Conservation (phyloP, 2,888 invertebrate species). For the Fragum fragum region DNA sequence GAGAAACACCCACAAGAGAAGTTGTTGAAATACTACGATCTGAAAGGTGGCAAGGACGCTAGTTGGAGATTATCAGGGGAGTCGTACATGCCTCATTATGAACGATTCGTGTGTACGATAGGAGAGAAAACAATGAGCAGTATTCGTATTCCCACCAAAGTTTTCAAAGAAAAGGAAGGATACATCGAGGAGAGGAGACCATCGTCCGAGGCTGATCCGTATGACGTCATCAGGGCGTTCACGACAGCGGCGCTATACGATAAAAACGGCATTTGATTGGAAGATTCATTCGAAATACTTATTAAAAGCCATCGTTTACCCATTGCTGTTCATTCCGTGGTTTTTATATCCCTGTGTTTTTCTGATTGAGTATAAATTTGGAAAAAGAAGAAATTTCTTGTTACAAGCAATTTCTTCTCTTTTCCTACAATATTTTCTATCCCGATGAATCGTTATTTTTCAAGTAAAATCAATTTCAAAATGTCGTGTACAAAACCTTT, state of each 20-base stretch:
- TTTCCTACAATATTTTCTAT: no score
- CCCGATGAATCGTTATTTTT: no score
- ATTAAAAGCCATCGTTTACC: no score
- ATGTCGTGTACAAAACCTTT: no score
- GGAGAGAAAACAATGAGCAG: conserved; percentile 36
- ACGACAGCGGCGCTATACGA: conserved; percentile 30
- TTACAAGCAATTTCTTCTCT: no score
- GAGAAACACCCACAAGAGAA: conserved; percentile 26
- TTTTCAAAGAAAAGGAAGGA: conserved; percentile 29
- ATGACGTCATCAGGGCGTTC: conserved; percentile 36
- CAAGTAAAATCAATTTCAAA: no score
- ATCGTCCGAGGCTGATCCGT: conserved; percentile 46
- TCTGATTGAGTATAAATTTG: no score
- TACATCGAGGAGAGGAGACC: conserved; percentile 52
- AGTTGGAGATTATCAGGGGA: conserved; percentile 41
- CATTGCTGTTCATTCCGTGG: no score
- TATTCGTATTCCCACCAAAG: conserved; percentile 39
- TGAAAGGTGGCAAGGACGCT: conserved; percentile 31
- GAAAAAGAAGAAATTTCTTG: no score
- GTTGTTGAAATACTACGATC: conserved; percentile 38
- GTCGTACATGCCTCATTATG: conserved; percentile 34
- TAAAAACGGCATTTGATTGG: conserved; percentile 14
- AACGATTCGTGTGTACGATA: conserved; percentile 30
- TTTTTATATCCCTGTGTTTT: no score
- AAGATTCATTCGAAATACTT: no score